Percentiles rank a stretch among this genome's conserved stretches.
Conservation (phyloP, 2,113 vertebrate genomes). For the Poicephalus meyeri region DNA sequence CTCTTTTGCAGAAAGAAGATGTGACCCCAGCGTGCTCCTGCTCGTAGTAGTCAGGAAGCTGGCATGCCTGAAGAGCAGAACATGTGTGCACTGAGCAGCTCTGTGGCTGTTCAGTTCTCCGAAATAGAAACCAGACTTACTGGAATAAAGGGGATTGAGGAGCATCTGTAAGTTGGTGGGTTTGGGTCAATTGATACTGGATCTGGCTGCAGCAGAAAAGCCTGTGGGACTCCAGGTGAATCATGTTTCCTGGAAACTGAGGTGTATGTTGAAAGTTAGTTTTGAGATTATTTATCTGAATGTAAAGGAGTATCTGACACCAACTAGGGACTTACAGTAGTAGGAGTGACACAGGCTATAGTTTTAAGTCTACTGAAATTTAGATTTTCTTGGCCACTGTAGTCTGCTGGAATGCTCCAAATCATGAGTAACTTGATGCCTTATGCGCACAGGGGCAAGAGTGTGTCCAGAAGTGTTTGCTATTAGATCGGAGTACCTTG, state of each 20-base stretch:
- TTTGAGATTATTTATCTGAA: constrained; percentile 58
- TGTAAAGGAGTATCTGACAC: constrained; percentile 44
- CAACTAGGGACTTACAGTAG: not conserved
- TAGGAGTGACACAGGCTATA: not conserved
- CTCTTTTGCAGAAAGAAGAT: not conserved
- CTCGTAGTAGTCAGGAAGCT: not conserved
- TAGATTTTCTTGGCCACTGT: constrained; percentile 20
- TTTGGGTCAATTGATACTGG: not conserved
- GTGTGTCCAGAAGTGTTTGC: not conserved
- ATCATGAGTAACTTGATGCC: constrained; percentile 1
- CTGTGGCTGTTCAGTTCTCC: not conserved
- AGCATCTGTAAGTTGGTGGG: not conserved
- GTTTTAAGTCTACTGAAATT: constrained; percentile 6
- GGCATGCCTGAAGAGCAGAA: not conserved
- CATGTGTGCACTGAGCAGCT: not conserved
- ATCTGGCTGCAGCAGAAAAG: constrained; percentile 6
- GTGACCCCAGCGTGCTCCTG: not conserved
- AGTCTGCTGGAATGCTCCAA: not conserved
- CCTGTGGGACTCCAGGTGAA: constrained; percentile 28
- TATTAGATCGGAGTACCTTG: not conserved
- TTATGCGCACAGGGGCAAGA: not conserved
- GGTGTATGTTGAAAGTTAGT: constrained; percentile 55
- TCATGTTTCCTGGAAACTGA: constrained; percentile 37
- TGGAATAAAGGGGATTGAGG: not conserved
- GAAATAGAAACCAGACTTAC: constrained; percentile 1